These are phyloP conservation scores for Garra rufa DNA, from an alignment of 2,113 vertebrate species.

Conservation along the genomic window DNA sequence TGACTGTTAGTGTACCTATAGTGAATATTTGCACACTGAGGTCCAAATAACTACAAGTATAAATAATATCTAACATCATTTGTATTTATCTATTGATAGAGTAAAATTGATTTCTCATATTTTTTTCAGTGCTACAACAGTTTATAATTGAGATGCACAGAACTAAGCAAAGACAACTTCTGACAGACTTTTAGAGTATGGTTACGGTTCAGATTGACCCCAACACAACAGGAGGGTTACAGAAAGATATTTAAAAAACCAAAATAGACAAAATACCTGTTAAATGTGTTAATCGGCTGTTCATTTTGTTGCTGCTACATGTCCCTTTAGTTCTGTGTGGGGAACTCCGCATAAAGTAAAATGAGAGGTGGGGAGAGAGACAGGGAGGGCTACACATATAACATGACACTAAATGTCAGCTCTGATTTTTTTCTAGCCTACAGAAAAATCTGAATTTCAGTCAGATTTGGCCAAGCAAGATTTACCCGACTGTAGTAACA, in stretches of 20 bases:
- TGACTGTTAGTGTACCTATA: too few relatives aligned
- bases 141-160: background rate
- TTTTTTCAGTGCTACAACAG: too few relatives aligned
- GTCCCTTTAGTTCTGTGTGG: background rate
- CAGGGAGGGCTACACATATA: background rate
- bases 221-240: background rate
- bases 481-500: background rate
- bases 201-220: background rate
- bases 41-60: too few relatives aligned
- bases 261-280: conserved; percentile 9
- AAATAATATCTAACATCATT: too few relatives aligned
- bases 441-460: background rate
- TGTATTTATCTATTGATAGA: too few relatives aligned
- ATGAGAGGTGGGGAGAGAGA: background rate
- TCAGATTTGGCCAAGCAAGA: background rate
- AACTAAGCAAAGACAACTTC: background rate
- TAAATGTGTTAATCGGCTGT: conserved; percentile 21
- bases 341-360: background rate
- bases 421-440: background rate
- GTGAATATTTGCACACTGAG: too few relatives aligned
- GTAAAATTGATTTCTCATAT: too few relatives aligned
- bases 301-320: conserved; percentile 31
- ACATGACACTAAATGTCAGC: background rate
- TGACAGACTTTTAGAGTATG: background rate
- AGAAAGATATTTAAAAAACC: conserved; percentile 5